Evolutionary conservation across 2,113 vertebrate genomes (phyloP).

Genomic region (Chaetodon trifascialis): DNA sequence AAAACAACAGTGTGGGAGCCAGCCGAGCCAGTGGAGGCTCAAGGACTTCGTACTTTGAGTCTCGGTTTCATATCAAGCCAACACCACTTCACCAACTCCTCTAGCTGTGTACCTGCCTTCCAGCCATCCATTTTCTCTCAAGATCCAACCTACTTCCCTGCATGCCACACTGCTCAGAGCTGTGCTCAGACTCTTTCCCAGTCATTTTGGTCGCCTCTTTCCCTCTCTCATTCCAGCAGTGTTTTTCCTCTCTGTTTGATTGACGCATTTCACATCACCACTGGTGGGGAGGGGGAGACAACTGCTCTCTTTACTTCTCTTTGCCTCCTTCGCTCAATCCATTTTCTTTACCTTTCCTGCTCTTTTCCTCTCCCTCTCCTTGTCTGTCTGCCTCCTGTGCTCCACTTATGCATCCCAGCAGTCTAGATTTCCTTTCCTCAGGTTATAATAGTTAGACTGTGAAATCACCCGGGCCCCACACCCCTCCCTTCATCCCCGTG

Average conservation of each 20-base stretch:
- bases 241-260: conserved; percentile 26
- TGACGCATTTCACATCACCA: conserved; percentile 45
- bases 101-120: conserved; percentile 67
- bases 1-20: conserved; percentile 60
- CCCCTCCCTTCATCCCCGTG: conserved; percentile 58
- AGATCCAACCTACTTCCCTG: conserved; percentile 62
- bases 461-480: conserved; percentile 84
- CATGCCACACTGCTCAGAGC: conserved; percentile 45
- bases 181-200: conserved; percentile 27
- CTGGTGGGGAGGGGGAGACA: neutral
- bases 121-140: conserved; percentile 61
- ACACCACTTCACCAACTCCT: conserved; percentile 56
- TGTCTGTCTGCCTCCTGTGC: conserved; percentile 58
- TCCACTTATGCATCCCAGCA: conserved; percentile 77
- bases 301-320: conserved; percentile 24
- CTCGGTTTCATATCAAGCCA: conserved; percentile 68
- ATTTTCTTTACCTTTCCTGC: conserved; percentile 53
- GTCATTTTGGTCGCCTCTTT: conserved; percentile 6
- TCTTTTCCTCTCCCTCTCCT: conserved; percentile 42
- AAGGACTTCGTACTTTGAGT: conserved; percentile 66
- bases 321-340: conserved; percentile 22
- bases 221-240: neutral
- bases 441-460: conserved; percentile 90
- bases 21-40: conserved; percentile 59
- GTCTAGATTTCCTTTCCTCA: conserved; percentile 81